Percentiles rank a stretch among this genome's conserved stretches.
These are phyloP conservation scores for Ellobius talpinus DNA, from an alignment of 2,113 vertebrate genomes.

Conservation along the genomic window DNA sequence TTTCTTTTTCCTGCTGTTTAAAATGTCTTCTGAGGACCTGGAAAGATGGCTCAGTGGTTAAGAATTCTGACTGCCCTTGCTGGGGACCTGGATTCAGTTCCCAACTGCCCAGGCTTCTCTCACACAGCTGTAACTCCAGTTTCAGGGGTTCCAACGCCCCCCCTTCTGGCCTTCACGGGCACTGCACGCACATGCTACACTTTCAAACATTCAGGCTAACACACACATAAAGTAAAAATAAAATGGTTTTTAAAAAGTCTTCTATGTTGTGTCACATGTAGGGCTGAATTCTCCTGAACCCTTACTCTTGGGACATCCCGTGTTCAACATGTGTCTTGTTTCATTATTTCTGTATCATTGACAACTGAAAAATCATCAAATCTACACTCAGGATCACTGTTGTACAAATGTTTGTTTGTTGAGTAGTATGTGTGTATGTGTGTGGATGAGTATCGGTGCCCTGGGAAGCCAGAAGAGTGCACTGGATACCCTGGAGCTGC, in stretches of 20 bases:
- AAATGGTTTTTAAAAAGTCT: background rate
- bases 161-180: background rate
- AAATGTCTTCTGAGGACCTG: background rate
- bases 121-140: background rate
- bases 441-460: background rate
- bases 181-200: background rate
- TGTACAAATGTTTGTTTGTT: background rate
- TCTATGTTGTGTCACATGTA: background rate
- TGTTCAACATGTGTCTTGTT: slow-evolving; percentile 26
- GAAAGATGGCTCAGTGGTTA: background rate
- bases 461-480: too few relatives aligned
- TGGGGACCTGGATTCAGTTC: background rate
- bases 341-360: slow-evolving; percentile 63
- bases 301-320: slow-evolving; percentile 28
- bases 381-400: background rate
- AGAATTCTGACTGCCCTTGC: background rate
- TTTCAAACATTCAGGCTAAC: background rate
- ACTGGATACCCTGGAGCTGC: background rate
- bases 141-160: background rate
- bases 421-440: background rate
- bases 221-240: background rate
- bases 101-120: background rate
- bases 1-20: background rate
- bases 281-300: background rate
- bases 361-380: slow-evolving; percentile 55